Percentiles rank a stretch among this genome's conserved stretches.
phyloP scores from a whole-genome alignment of 2,888 invertebrate species.

The Agonopterix alstromeriana region DNA sequence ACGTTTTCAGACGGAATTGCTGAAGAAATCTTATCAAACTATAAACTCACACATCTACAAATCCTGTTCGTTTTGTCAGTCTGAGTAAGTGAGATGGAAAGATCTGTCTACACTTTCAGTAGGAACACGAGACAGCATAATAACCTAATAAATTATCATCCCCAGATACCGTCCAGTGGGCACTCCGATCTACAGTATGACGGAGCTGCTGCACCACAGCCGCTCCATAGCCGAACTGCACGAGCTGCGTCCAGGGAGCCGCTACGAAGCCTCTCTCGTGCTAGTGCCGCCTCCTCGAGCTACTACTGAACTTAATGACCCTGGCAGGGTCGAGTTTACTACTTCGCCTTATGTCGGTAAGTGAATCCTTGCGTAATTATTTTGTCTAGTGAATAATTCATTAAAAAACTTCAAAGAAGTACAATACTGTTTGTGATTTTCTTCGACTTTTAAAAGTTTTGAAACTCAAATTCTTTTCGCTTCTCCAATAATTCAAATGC shows the following conservation, averaged over 20 bases:
- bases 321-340: slow-evolving; percentile 81
- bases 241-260: slow-evolving; percentile 85
- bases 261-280: slow-evolving; percentile 89
- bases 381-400: no score
- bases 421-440: no score
- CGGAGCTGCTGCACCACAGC: slow-evolving; percentile 89
- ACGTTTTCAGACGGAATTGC: no score
- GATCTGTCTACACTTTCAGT: no score
- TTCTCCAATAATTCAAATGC: neutral
- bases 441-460: no score
- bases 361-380: slow-evolving; percentile 15
- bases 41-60: no score
- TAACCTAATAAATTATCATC: neutral
- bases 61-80: no score
- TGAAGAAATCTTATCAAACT: no score
- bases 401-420: no score
- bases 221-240: slow-evolving; percentile 86
- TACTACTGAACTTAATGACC: slow-evolving; percentile 85
- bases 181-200: slow-evolving; percentile 89
- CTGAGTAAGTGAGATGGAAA: no score
- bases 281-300: slow-evolving; percentile 90
- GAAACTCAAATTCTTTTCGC: neutral
- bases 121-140: neutral
- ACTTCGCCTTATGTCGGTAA: slow-evolving; percentile 83
- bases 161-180: slow-evolving; percentile 86